Base-by-base conservation (phyloP, 1,140 invertebrate species). In the Chrysopa pallens region DNA sequence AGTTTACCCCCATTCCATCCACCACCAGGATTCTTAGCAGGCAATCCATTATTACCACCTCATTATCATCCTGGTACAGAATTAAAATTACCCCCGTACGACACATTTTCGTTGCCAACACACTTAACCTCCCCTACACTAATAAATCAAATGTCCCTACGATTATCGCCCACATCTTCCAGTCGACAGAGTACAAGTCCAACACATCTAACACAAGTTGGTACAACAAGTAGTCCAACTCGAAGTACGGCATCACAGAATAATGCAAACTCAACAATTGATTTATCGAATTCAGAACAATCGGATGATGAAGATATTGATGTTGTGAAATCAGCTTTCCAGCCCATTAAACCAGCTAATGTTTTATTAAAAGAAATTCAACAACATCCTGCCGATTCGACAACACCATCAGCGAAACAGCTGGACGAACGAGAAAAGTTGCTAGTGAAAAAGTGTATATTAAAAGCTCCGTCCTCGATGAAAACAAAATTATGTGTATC, bases 301-400 rank as follows among this genome's bases (percentile, higher is more conserved):
- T 62, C 65, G 35, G 72, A 76, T 27, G 74, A 77, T 42, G 74
- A 78, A 51, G 70, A 70, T 37, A 76, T 78, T 46, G 80, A 84
- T 46, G 80, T 83, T 35, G 73, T 81, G 0, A 78, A 79, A 54
- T 83, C 78, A 13, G 80, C 80, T 28, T 83, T 81, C 57, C 70
- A 70, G 1, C 70, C 70, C 0, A 67, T 73, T 27, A 59, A 72
- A 49, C 68, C 69, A 1, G 64, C 68, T n/a, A 60, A 59, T 44
- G 52, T 49, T 23, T 52, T 50, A 29, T 42, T 57, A 3, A 52
- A 52, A 48, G 61, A 63, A 47, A 62, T 64, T 4, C 68, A 61
- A 53, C 67, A 58, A 5, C 17, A 23, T 23, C 17, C 17, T 3
- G 69, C 73, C 0, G 74, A 75, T 42, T 75, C 72, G 1, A 73